These are phyloP conservation scores for Ditylenchus weischeri DNA, from an alignment of 2,888 invertebrate species.

Conservation along the genomic window DNA sequence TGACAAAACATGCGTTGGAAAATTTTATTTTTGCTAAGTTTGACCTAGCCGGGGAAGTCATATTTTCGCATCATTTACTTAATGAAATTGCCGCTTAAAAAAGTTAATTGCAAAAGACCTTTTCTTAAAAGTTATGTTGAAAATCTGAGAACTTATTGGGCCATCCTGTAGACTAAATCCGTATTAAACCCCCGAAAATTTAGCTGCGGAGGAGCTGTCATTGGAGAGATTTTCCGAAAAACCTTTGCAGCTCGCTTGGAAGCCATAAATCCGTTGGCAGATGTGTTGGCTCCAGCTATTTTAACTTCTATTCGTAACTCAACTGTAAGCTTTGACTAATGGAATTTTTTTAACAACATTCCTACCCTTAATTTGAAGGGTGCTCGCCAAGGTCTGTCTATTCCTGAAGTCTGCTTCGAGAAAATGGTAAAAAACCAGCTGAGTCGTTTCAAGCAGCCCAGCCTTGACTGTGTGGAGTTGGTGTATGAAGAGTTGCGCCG, in stretches of 20 bases:
- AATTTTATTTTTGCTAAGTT: too few species aligned
- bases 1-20: too few species aligned
- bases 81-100: too few species aligned
- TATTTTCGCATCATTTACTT: too few species aligned
- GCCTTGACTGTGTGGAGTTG: constrained; percentile 86
- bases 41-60: too few species aligned
- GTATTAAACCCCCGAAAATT: not conserved
- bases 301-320: constrained; percentile 97
- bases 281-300: constrained; percentile 84
- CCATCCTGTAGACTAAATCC: too few species aligned
- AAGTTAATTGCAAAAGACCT: too few species aligned
- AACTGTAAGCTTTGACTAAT: constrained; percentile 66
- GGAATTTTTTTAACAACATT: not conserved
- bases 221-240: constrained; percentile 98
- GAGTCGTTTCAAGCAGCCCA: constrained; percentile 88
- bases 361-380: constrained; percentile 58
- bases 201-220: constrained; percentile 87
- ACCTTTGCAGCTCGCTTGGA: constrained; percentile 91
- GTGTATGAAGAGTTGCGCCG: constrained; percentile 99
- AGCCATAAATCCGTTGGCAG: constrained; percentile 87
- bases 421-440: constrained; percentile 95
- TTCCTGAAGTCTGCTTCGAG: constrained; percentile 85
- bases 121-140: too few species aligned
- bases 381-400: constrained; percentile 65
- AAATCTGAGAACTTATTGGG: too few species aligned